phyloP scores from a whole-genome alignment of 2,888 invertebrate species.

The Nemotelus pantherinus region DNA sequence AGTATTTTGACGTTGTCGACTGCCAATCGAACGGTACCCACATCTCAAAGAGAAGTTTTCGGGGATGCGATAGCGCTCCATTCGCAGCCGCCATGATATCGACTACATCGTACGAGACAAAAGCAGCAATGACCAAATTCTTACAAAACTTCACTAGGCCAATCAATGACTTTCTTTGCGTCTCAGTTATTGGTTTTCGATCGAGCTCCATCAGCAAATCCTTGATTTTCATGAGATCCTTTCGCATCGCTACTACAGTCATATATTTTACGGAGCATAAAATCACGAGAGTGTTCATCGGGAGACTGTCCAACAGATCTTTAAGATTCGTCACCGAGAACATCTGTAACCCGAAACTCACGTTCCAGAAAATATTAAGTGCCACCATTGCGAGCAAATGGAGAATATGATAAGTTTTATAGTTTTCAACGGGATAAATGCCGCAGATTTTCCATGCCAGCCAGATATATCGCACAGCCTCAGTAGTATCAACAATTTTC shows the following conservation, averaged over 20 bases:
- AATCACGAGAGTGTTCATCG: neutral
- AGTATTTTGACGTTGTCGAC: neutral
- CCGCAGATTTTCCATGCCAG: neutral
- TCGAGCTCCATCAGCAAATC: neutral
- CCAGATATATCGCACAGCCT: neutral
- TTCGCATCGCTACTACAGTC: neutral
- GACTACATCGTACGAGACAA: neutral
- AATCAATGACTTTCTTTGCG: neutral
- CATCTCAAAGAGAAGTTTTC: neutral
- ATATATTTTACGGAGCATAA: neutral
- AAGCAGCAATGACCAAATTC: neutral
- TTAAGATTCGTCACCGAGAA: constrained; percentile 2
- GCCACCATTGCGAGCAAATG: neutral
- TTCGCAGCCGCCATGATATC: neutral
- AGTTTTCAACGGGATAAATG: neutral
- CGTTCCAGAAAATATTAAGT: neutral
- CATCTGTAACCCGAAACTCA: neutral
- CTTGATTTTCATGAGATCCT: neutral
- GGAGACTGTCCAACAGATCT: neutral
- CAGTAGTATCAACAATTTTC: neutral
- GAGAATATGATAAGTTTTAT: neutral
- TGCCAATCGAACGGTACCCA: constrained; percentile 25
- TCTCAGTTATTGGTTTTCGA: neutral
- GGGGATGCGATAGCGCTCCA: neutral
- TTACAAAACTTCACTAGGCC: neutral